Evolutionary conservation across 1,140 invertebrate species (phyloP), one percentile per base, ranked within the genome.

Genomic region (Dendrolimus punctatus): DNA sequence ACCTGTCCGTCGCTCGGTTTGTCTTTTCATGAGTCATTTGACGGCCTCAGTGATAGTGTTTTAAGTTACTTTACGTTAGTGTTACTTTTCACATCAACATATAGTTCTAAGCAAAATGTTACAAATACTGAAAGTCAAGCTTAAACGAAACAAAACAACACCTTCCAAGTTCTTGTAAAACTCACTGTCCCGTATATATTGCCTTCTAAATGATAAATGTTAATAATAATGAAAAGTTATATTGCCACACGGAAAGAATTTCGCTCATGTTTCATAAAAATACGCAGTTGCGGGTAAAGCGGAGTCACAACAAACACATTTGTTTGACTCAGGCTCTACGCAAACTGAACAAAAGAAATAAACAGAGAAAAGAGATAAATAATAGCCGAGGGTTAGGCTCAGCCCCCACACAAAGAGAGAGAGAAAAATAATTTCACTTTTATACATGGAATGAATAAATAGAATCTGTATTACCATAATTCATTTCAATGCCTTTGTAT

Each of bases 321-420:
- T 72, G 60, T 70, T 61, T 53, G 64, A 61, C 62, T 45, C 56
- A 51, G 59, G 66, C 56, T 57, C 47, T 58, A 46, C 51, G 67
- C 60, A 71, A 76, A 64, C 68, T 68, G 65, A 62, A 66, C 70
- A 68, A 73, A 66, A 68, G 63, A 66, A 76, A 62, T 60, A 60
- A 51, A 64, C 68, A 68, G 58, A 64, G 59, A 60, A 63, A 60
- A 48, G 49, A 51, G 66, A 68, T 66, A 68, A 72, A 66, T 71
- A 68, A 68, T 68, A 51, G 51, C 46, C 54, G 58, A 55, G 53
- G 51, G 56, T 51, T 53, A 49, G 49, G 48, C 50, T 40, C 51
- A 9, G 40, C 41, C 46, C 45, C 46, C 45, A 49, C 49, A 52
- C 54, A 36, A 56, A 53, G 57, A 57, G 56, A 53, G 39, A 37